Evolutionary conservation across 2,888 invertebrate species (phyloP), one percentile per base, ranked within the genome.

Genomic region (Allacma fusca): DNA sequence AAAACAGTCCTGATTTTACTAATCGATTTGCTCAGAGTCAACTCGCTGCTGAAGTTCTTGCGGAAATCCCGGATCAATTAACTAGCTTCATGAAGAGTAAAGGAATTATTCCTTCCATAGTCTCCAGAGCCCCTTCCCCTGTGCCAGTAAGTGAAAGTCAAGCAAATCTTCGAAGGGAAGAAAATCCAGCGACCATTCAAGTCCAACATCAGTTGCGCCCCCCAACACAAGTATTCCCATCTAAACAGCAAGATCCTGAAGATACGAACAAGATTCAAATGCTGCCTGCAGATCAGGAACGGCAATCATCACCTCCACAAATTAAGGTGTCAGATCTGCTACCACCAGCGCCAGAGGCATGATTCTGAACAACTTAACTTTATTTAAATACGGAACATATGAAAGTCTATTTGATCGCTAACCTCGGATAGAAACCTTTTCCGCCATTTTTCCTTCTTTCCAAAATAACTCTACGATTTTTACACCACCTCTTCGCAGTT

Each of bases 51-150:
- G 84, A 84, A 75, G 80, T 80, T n/a, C 50, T 77, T 12, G 75
- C 89, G 9, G 90, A 90, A 85, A 88, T 90, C 19, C 90, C 90
- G 0, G 87, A 87, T 57, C 90, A 90, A 81, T 85, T 88, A 70
- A 80, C 88, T 19, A 83, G 86, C 9, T 87, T 85, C 81, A 89
- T 89, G 89, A 88, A 87, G 82, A 85, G 86, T 26, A 86, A 87
- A 73, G 86, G 86, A 50, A 86, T 89, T 76, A 85, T 86, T 79
- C 89, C 89, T 0, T 86, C 86, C 77, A 88, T 88, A 26, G 85
- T 86, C 13, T 87, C 88, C 9, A 86, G 86, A 57, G 81, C 79
- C 1, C 70, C 79, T 1, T 77, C 81, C 7, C 78, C 67, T 1
- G 24, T 28, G 7, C 40, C 75, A 64, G 16, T 73, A 71, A 23